phyloP scores from a whole-genome alignment of 1,140 invertebrate species.

The roundworm (Caenorhabditis elegans) region WBcel235 BX284605.5:3633501-3634000 shows the following conservation, averaged over 20 bases:
- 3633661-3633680: neutral
- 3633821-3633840: too few species aligned
- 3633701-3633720: conserved; percentile 32
- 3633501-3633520: neutral
- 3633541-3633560: conserved; percentile 24
- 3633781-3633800: too few species aligned
- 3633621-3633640: neutral
- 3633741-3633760: too few species aligned
- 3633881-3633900: conserved; percentile 39
- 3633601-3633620: neutral
- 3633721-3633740: neutral
- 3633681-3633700: neutral
- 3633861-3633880: neutral
- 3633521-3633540: neutral
- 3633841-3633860: too few species aligned
- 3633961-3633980: neutral
- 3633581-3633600: neutral
- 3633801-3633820: too few species aligned
- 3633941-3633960: neutral
- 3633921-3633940: conserved; percentile 32
- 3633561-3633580: neutral
- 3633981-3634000: too few species aligned
- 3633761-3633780: too few species aligned
- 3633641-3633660: neutral
- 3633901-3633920: conserved; percentile 40